Percentiles rank a stretch among this genome's conserved stretches.
phyloP scores from a whole-genome alignment of 2,113 vertebrate genomes.

The Motacilla alba region DNA sequence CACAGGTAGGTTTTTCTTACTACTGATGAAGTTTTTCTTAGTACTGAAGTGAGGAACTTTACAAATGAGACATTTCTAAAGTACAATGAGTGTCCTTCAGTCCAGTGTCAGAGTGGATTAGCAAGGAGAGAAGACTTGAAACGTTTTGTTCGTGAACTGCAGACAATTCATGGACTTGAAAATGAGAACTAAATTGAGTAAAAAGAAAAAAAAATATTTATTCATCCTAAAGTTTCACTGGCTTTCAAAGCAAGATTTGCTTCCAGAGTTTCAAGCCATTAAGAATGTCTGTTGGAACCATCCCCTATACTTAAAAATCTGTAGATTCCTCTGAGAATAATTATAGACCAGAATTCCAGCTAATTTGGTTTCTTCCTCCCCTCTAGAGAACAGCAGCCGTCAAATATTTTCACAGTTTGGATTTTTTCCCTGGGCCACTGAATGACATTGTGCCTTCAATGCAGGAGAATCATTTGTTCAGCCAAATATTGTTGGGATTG shows the following conservation, averaged over 20 bases:
- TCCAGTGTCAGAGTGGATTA: background rate
- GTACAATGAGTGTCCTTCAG: background rate
- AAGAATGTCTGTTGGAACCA: background rate
- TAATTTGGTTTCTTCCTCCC: background rate
- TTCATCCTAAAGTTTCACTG: background rate
- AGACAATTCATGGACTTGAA: background rate
- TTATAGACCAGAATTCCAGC: background rate
- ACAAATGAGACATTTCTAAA: background rate
- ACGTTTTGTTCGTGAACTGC: background rate
- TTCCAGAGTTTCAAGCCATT: background rate
- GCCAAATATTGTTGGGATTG: slow-evolving; percentile 73
- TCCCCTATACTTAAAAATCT: background rate
- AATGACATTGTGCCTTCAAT: slow-evolving; percentile 67
- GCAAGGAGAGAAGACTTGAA: background rate
- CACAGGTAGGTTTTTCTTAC: background rate
- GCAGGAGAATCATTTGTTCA: slow-evolving; percentile 75
- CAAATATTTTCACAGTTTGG: slow-evolving; percentile 82
- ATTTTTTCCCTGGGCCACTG: slow-evolving; percentile 80
- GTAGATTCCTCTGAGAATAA: background rate
- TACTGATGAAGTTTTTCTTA: background rate
- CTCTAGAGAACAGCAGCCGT: slow-evolving; percentile 75
- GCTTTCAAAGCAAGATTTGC: background rate
- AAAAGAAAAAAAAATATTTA: slow-evolving; percentile 16
- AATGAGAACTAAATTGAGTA: background rate
- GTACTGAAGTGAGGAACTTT: background rate